These are phyloP conservation scores for Tipula helvola DNA, from an alignment of 2,888 invertebrate species.

Conservation along the genomic window DNA sequence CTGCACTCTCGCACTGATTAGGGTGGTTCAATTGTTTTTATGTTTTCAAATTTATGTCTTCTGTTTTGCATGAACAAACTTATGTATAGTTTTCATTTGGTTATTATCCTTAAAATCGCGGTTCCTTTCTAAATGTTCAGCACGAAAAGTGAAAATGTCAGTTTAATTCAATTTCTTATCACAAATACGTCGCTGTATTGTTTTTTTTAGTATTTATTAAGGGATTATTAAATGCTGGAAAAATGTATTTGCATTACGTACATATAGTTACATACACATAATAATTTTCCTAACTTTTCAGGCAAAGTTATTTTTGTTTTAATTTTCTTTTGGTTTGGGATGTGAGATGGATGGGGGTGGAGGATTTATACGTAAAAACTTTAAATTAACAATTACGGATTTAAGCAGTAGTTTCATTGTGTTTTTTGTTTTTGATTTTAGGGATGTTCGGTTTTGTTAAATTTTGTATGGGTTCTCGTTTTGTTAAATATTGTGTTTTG, in stretches of 20 bases:
- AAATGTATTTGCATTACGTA: background rate
- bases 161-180: background rate
- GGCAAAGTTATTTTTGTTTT: background rate
- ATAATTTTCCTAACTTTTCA: background rate
- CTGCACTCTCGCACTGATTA: background rate
- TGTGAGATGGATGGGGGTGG: background rate
- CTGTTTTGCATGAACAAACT: background rate
- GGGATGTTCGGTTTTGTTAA: background rate
- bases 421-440: background rate
- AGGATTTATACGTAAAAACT: background rate
- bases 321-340: background rate
- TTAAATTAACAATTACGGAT: background rate
- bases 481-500: background rate
- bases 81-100: background rate
- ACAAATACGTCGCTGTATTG: background rate
- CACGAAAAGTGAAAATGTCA: background rate
- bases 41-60: background rate
- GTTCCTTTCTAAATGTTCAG: background rate
- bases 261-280: background rate
- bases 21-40: conserved; percentile 4
- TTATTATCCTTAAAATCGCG: background rate
- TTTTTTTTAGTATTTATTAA: background rate
- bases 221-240: background rate
- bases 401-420: background rate
- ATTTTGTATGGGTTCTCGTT: background rate